These are phyloP conservation scores for Danio tinwini DNA, from an alignment of 2,797 vertebrate genomes.

Conservation along the genomic window DNA sequence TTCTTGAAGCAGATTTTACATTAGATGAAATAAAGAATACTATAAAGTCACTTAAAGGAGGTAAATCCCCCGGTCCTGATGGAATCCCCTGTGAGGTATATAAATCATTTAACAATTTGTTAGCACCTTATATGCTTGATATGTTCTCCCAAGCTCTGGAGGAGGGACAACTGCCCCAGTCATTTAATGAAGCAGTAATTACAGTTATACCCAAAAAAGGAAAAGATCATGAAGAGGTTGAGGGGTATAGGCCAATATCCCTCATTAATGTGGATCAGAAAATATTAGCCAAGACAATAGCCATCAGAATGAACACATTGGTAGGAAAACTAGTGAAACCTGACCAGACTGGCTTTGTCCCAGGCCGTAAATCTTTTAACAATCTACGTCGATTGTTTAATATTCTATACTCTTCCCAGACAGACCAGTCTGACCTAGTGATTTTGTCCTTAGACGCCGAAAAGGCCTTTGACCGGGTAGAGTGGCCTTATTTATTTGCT, in stretches of 20 bases:
- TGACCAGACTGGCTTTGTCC: constrained; percentile 18
- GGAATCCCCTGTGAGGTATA: background rate
- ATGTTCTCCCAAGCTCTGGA: background rate
- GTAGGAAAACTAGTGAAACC: background rate
- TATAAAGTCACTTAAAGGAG: background rate
- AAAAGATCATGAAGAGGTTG: background rate
- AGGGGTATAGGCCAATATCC: constrained; percentile 10
- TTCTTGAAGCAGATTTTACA: background rate
- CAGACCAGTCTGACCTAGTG: no score
- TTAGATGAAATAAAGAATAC: background rate
- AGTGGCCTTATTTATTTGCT: no score
- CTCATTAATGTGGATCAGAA: constrained; percentile 19
- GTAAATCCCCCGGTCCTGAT: background rate
- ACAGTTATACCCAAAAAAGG: background rate
- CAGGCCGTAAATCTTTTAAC: background rate
- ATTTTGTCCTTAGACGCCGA: no score
- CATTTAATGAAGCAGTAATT: background rate
- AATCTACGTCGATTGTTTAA: constrained; percentile 22
- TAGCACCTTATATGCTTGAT: background rate
- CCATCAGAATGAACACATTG: background rate
- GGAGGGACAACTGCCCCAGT: background rate
- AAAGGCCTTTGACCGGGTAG: no score
- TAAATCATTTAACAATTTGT: background rate
- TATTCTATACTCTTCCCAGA: constrained; percentile 6
- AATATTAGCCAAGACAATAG: background rate